Evolutionary conservation across 1,140 invertebrate species (phyloP), one percentile per base, ranked within the genome.

Genomic region (Dufourea novaeangliae): DNA sequence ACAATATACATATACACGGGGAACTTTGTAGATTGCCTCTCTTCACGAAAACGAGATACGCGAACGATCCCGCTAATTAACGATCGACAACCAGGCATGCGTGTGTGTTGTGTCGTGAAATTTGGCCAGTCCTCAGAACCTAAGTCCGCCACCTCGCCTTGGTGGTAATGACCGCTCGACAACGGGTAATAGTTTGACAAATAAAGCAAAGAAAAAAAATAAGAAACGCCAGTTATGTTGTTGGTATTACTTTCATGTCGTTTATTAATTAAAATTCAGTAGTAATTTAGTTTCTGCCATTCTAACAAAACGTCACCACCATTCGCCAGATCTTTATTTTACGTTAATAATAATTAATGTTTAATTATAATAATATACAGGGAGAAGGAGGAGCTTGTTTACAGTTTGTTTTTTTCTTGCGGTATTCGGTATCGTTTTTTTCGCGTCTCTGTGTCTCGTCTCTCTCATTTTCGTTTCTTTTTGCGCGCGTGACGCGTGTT

Each of bases 241-340:
- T 76, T 89, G 92, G 89, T 91, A 92, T 92, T 86, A 92, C 92
- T 92, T 92, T 92, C 92, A 92, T 92, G 88, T 92, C 88, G 90
- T 92, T 92, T 92, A 92, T 92, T 92, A 92, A 92, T 92, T 92
- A 91, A 92, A 92, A 92, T 92, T 92, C 91, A 91, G 88, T 92
- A 92, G 89, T 91, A 92, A 92, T 92, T 92, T 92, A 92, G 89
- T 90, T 92, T 92, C 88, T 90, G 91, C 85, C 90, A 91, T 92
- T 92, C 90, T 92, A 92, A 92, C 91, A 92, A 92, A 92, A 92
- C 88, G 88, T 90, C 86, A 90, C 86, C 89, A 90, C 84, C 89
- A 89, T 83, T 90, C 89, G 90, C 87, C 90, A 86, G 78, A 87
- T 91, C 83, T 86, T 82, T 86, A 84, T 86, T 85, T 89, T 88